Base-by-base conservation (phyloP, 1,140 invertebrate genomes). In the Cydia pomonella region DNA sequence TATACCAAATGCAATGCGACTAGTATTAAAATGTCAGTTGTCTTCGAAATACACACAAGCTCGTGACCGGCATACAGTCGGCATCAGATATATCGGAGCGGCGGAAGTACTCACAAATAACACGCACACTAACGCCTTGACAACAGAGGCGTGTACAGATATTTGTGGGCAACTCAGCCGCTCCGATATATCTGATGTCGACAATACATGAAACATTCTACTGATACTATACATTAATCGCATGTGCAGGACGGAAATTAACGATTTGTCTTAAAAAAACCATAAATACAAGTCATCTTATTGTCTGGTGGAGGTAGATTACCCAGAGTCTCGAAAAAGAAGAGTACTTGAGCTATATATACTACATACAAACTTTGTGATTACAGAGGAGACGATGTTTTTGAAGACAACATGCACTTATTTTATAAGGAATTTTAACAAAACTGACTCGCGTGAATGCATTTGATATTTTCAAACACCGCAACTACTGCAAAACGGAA, bases 401-500 rank as follows among this genome's bases (percentile, higher is more conserved):
- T 23, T 21, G 21, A 59, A 59, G 21, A 23, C 53, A 23, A 21
- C 18, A 59, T 3, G 53, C 21, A 23, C n/a, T 59, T 59, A 21
- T 10, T 59, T 23, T 59, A 59, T 9, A 23, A 23, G 10, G 18
- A 59, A 59, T 12, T 23, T 59, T 6, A 21, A 18, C 16, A 53
- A 50, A 53, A 21, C 16, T 59, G 3, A 59, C 50, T 59, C 50
- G 50, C 50, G 50, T 21, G 4, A n/a, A 50, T 1, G 18, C 9
- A 59, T 59, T 23, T 59, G 53, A 23, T 59, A 59, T 59, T 59
- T 59, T 21, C n/a, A 59, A 59, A 59, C 53, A 59, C 5, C 5
- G 53, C 53, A 59, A 59, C 18, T 59, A 29, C 62, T n/a, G 62
- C 62, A n/a, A 64, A 29, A 25, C 62, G 62, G 62, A 29, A 64